A percentile compares a stretch with the other conserved stretches of the same genome.
Conservation (phyloP, 1,140 invertebrate species). For the Bombus picipes region DNA sequence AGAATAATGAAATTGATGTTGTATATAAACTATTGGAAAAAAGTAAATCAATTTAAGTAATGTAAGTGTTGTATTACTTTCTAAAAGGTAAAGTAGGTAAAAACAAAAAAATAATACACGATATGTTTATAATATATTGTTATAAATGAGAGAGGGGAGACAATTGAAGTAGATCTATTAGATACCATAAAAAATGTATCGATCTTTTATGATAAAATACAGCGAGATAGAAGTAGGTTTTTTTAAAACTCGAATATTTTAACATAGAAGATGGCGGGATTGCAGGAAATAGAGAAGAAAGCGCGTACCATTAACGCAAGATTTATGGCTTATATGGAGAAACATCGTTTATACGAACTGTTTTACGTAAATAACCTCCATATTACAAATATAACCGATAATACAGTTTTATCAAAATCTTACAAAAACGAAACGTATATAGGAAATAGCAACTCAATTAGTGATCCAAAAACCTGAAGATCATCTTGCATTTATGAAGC, state of each 20-base stretch:
- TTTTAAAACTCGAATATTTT: not conserved
- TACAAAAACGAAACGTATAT: slow-evolving; percentile 13
- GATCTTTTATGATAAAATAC: no score
- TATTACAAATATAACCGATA: not conserved
- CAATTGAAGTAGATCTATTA: slow-evolving; percentile 10
- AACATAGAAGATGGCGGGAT: not conserved
- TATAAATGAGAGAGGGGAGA: not conserved
- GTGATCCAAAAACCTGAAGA: slow-evolving; percentile 82
- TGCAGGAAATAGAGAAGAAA: slow-evolving; percentile 62
- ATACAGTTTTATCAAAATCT: not conserved
- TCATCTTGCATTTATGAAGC: slow-evolving; percentile 82
- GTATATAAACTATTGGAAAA: not conserved
- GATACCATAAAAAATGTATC: not conserved
- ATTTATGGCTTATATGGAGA: slow-evolving; percentile 83
- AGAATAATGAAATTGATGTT: not conserved
- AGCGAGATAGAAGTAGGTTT: not conserved
- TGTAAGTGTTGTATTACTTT: not conserved
- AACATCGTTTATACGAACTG: slow-evolving; percentile 82
- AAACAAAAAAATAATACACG: not conserved
- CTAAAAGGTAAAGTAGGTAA: not conserved
- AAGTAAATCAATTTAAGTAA: no score
- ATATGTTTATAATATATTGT: not conserved
- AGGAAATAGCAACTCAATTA: slow-evolving; percentile 81
- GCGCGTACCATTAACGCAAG: slow-evolving; percentile 74
- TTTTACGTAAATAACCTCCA: slow-evolving; percentile 77